Conservation (phyloP, 2,797 vertebrate species). For the Aphelocoma californica region DNA sequence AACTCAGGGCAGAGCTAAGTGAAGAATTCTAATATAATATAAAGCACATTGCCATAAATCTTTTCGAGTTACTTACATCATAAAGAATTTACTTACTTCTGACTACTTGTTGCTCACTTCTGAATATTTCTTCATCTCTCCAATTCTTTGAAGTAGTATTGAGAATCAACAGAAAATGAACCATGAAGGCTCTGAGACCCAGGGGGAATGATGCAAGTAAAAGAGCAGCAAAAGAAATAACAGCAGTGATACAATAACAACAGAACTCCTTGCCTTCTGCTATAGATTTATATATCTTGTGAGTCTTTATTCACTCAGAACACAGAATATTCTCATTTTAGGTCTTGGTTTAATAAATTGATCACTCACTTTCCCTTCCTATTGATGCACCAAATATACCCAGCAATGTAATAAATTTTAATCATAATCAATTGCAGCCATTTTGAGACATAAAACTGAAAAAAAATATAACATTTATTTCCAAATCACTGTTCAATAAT, state of each 20-base stretch:
- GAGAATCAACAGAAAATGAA: slow-evolving; percentile 32
- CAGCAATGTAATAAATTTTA: neutral
- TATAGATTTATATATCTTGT: slow-evolving; percentile 17
- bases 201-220: neutral
- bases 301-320: slow-evolving; percentile 18
- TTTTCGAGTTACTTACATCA: slow-evolving; percentile 2
- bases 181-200: neutral
- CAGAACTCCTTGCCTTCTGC: neutral
- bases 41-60: slow-evolving; percentile 20
- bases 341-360: slow-evolving; percentile 21
- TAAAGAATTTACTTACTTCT: slow-evolving; percentile 36
- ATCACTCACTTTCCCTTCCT: neutral
- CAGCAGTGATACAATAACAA: neutral
- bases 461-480: neutral
- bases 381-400: neutral
- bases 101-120: neutral
- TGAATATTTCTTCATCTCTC: slow-evolving; percentile 17
- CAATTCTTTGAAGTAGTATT: neutral
- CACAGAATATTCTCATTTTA: neutral
- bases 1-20: neutral
- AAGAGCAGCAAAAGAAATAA: slow-evolving; percentile 30
- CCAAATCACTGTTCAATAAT: slow-evolving; percentile 7
- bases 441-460: neutral
- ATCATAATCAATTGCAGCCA: neutral
- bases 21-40: slow-evolving; percentile 19